A percentile compares a stretch with the other conserved stretches of the same genome.
Evolutionary conservation across 2,113 vertebrate genomes (phyloP).

Genomic region (cattle (Bos taurus)): DNA sequence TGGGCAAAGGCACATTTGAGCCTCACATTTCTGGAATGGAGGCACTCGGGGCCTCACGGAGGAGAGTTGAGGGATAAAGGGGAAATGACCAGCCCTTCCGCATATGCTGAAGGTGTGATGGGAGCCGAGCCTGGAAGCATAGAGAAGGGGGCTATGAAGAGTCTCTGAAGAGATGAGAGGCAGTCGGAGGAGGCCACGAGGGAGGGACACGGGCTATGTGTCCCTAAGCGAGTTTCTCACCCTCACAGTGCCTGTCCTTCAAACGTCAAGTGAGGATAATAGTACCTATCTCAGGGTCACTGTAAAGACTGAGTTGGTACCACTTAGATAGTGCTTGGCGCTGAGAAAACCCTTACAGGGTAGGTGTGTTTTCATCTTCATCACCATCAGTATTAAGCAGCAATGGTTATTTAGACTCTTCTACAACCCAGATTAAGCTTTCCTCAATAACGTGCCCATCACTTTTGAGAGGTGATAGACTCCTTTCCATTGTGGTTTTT

Average conservation of each 20-base stretch:
- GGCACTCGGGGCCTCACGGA: neutral
- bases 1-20: neutral
- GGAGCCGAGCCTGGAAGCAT: fast-evolving
- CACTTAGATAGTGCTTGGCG: neutral
- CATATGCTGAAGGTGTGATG: no score
- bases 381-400: neutral
- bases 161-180: neutral
- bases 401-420: neutral
- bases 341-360: neutral
- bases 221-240: neutral
- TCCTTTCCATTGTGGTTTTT: neutral
- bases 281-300: neutral
- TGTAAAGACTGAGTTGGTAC: neutral
- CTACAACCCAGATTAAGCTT: neutral
- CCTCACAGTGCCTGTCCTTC: neutral
- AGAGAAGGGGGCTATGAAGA: neutral
- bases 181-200: fast-evolving
- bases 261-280: neutral
- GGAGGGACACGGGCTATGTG: neutral
- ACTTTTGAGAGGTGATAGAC: neutral
- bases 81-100: neutral
- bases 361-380: neutral
- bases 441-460: neutral
- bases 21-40: neutral
- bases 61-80: neutral